Percentiles rank a stretch among this genome's conserved stretches.
These are phyloP conservation scores for Fregetta grallaria DNA, from an alignment of 2,113 vertebrate species.

Conservation along the genomic window DNA sequence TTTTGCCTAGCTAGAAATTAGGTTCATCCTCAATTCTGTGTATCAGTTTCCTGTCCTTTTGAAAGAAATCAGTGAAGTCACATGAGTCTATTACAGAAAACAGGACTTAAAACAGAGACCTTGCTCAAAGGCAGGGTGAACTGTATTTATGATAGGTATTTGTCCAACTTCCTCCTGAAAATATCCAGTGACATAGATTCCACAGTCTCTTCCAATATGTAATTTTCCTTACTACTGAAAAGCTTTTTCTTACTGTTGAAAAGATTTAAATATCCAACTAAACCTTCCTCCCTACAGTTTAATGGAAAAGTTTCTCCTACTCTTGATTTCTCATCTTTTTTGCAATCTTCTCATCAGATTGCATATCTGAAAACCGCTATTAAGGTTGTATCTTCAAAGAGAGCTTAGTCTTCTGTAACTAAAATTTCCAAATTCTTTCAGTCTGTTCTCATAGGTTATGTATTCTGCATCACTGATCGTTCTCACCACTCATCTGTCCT, in stretches of 20 bases:
- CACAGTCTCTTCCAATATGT: neutral
- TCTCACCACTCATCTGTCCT: neutral
- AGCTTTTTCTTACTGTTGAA: neutral
- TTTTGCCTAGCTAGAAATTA: neutral
- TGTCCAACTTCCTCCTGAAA: neutral
- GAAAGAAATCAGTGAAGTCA: neutral
- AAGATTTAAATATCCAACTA: neutral
- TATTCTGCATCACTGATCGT: neutral
- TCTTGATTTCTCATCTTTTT: neutral
- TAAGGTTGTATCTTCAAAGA: neutral
- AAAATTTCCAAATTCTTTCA: neutral
- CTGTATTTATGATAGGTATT: neutral
- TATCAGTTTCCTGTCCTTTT: neutral
- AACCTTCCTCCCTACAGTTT: neutral
- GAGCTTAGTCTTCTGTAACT: neutral
- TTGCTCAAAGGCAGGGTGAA: neutral
- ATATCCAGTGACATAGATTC: neutral
- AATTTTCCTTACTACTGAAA: neutral
- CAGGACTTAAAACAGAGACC: neutral
- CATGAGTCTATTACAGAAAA: neutral
- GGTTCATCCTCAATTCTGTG: neutral
- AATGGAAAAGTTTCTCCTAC: neutral
- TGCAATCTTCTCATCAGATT: neutral
- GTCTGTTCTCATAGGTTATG: neutral
- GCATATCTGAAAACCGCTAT: neutral